Evolutionary conservation across 2,888 invertebrate species (phyloP).

Genomic region (Barypeithes pellucidus): DNA sequence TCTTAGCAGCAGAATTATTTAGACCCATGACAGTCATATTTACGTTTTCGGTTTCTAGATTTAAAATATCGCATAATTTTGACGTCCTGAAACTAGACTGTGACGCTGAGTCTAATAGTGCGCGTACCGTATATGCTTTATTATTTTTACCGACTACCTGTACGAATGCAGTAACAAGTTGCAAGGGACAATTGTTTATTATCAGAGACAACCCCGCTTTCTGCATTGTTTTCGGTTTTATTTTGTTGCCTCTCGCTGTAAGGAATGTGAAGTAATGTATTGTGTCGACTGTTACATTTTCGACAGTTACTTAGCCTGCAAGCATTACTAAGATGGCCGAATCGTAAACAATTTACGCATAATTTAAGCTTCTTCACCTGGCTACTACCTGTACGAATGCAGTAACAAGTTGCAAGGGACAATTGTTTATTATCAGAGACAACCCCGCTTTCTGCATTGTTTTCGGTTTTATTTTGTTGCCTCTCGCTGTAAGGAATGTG

Average conservation of each 20-base stretch:
- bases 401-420: conserved; percentile 17
- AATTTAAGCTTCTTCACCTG: no score
- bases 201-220: background rate
- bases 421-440: background rate
- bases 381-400: conserved; percentile 21
- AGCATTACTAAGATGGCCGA: conserved; percentile 9
- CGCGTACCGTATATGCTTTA: conserved; percentile 27
- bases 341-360: conserved; percentile 32
- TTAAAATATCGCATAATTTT: conserved; percentile 9
- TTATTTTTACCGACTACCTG: conserved; percentile 19
- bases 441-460: background rate
- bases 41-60: conserved; percentile 7
- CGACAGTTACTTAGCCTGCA: conserved; percentile 25
- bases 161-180: conserved; percentile 24
- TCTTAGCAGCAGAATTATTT: conserved; percentile 5
- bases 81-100: conserved; percentile 17
- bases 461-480: background rate
- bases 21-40: conserved; percentile 27
- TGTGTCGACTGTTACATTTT: conserved; percentile 33
- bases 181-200: conserved; percentile 6
- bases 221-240: background rate
- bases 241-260: background rate
- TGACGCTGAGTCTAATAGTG: conserved; percentile 17
- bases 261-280: conserved; percentile 22
- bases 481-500: background rate